Evolutionary conservation across 2,113 vertebrate species (phyloP).

Genomic region (Anser brachyrhynchus): DNA sequence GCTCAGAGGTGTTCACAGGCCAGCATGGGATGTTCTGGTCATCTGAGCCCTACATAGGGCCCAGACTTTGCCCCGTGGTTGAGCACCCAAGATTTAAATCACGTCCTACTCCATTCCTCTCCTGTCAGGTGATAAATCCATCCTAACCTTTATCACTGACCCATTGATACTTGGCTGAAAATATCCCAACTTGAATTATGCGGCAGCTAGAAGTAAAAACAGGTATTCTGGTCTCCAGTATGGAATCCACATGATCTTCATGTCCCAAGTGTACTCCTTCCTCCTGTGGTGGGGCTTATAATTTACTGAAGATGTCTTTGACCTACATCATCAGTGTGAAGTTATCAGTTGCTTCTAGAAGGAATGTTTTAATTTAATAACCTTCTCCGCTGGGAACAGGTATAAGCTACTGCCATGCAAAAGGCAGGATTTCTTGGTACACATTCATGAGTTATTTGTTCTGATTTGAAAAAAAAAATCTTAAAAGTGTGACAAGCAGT

Average conservation of each 20-base stretch:
- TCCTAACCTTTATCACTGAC: background rate
- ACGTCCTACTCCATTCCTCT: background rate
- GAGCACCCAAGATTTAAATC: background rate
- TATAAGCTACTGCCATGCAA: background rate
- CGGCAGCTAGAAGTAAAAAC: background rate
- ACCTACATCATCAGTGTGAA: constrained; percentile 43
- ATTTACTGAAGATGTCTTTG: constrained; percentile 49
- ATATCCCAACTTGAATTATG: background rate
- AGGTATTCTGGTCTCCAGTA: background rate
- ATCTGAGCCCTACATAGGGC: background rate
- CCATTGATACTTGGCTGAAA: background rate
- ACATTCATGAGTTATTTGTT: background rate
- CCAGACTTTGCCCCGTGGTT: background rate
- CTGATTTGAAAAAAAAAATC: background rate
- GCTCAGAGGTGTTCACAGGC: background rate
- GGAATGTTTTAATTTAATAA: constrained; percentile 58
- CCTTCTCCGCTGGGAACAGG: constrained; percentile 21
- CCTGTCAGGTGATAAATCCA: background rate
- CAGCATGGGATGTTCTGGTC: background rate
- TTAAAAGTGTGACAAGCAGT: background rate
- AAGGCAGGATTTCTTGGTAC: constrained; percentile 3
- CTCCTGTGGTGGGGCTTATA: background rate
- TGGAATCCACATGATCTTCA: background rate
- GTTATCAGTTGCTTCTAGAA: constrained; percentile 45
- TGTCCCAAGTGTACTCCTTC: background rate